Conservation (phyloP, 2,113 vertebrate species). For the Oenanthe melanoleuca region DNA sequence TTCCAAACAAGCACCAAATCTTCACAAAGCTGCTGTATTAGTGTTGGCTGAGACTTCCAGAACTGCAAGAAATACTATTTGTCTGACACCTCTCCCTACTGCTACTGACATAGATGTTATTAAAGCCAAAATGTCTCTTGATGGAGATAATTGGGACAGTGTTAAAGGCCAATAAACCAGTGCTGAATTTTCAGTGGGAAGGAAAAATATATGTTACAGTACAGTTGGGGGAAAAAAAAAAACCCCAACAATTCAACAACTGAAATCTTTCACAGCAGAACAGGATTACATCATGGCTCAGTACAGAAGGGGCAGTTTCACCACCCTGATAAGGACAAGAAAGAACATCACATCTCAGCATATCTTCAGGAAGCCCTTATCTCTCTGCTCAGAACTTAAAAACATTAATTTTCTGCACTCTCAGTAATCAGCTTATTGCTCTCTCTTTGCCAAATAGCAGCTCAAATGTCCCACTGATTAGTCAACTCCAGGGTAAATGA, state of each 20-base stretch:
- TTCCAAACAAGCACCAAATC: background rate
- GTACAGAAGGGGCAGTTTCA: background rate
- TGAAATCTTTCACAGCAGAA: background rate
- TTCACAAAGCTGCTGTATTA: background rate
- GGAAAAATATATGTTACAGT: background rate
- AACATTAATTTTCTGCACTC: background rate
- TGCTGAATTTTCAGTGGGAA: background rate
- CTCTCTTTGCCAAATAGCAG: background rate
- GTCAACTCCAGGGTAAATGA: background rate
- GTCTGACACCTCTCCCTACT: background rate
- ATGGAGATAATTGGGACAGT: background rate
- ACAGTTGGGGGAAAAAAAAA: background rate
- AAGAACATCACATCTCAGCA: background rate
- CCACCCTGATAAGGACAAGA: background rate
- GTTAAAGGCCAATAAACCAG: background rate
- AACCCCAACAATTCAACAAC: background rate
- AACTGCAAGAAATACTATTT: background rate
- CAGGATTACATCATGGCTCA: background rate
- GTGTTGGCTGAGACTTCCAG: background rate
- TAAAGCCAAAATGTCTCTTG: background rate
- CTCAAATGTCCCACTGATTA: slow-evolving; percentile 9
- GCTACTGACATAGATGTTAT: background rate
- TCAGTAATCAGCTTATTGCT: slow-evolving; percentile 29
- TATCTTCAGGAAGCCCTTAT: slow-evolving; percentile 30
- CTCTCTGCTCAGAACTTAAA: slow-evolving; percentile 11